These are phyloP conservation scores for Zaprionus ghesquierei DNA, from an alignment of 1,140 invertebrate genomes.

Conservation along the genomic window DNA sequence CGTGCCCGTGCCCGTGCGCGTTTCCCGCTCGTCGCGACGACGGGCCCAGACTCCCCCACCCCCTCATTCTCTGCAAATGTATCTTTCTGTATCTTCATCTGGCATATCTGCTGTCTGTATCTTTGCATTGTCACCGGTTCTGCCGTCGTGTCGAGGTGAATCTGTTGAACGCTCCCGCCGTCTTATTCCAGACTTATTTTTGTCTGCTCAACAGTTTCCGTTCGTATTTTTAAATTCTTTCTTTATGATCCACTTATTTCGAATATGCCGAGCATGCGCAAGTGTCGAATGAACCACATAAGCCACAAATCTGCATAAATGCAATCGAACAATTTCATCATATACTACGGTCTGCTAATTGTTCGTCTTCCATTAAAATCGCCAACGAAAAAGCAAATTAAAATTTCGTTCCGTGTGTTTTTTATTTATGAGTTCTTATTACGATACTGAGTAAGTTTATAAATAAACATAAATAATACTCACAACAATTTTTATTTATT, in stretches of 20 bases:
- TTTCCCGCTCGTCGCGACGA: too few relatives aligned
- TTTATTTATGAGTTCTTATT: conserved; percentile 77
- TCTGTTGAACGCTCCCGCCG: neutral
- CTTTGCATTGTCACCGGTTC: conserved; percentile 27
- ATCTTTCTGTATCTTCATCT: conserved; percentile 1
- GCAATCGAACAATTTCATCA: conserved; percentile 32
- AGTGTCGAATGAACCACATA: conserved; percentile 32
- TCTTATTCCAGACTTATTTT: conserved; percentile 24
- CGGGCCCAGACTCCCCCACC: neutral
- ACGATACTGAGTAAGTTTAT: conserved; percentile 76
- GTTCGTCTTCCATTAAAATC: conserved; percentile 21
- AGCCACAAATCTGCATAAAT: neutral
- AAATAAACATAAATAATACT: conserved; percentile 26
- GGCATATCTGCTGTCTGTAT: conserved; percentile 2
- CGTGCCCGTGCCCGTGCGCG: conserved; percentile 31
- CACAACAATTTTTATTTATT: neutral
- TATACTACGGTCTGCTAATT: conserved; percentile 34
- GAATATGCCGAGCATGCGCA: conserved; percentile 37
- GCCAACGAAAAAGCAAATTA: neutral
- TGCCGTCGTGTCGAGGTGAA: conserved; percentile 13
- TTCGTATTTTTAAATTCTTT: conserved; percentile 41
- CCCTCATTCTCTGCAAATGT: neutral
- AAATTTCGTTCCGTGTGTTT: conserved; percentile 28
- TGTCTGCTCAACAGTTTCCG: conserved; percentile 2
- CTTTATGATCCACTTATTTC: conserved; percentile 40